These are phyloP conservation scores for Drosophila neotestacea DNA, from an alignment of 2,888 invertebrate species.

Conservation along the genomic window DNA sequence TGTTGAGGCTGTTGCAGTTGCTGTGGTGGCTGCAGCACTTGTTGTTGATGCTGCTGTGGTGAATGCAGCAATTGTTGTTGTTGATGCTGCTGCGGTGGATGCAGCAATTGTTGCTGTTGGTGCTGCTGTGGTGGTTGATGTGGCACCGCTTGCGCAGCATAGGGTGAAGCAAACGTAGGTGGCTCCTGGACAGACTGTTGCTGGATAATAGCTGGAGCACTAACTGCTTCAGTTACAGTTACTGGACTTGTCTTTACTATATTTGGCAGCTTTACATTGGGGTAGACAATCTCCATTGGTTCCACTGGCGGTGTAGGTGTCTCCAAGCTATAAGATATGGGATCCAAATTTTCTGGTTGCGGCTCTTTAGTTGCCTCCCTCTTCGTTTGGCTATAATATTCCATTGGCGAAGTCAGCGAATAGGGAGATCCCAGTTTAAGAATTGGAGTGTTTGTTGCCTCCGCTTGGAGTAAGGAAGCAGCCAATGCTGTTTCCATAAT, in stretches of 20 bases:
- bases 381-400: constrained; percentile 25
- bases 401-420: constrained; percentile 26
- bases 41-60: constrained; percentile 2
- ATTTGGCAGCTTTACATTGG: constrained; percentile 26
- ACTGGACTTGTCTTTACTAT: not conserved
- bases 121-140: not conserved
- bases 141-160: not conserved
- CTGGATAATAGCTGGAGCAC: constrained; percentile 8
- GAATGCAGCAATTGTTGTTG: constrained; percentile 7
- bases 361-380: constrained; percentile 15
- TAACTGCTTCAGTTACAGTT: not conserved
- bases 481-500: constrained; percentile 2
- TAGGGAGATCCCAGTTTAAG: constrained; percentile 47
- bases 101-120: constrained; percentile 1
- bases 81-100: constrained; percentile 6
- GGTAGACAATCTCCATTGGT: constrained; percentile 57
- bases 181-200: constrained; percentile 6
- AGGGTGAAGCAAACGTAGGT: constrained; percentile 10
- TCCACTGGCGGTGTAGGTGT: constrained; percentile 50
- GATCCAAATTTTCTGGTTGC: constrained; percentile 30
- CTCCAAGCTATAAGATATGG: constrained; percentile 47
- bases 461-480: not conserved
- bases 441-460: not conserved
- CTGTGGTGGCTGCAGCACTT: constrained; percentile 6
- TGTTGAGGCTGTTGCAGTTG: not conserved